A percentile compares a stretch with the other conserved stretches of the same genome.
phyloP scores from a whole-genome alignment of 2,113 vertebrate species.

The Coptodon bakossiorum region DNA sequence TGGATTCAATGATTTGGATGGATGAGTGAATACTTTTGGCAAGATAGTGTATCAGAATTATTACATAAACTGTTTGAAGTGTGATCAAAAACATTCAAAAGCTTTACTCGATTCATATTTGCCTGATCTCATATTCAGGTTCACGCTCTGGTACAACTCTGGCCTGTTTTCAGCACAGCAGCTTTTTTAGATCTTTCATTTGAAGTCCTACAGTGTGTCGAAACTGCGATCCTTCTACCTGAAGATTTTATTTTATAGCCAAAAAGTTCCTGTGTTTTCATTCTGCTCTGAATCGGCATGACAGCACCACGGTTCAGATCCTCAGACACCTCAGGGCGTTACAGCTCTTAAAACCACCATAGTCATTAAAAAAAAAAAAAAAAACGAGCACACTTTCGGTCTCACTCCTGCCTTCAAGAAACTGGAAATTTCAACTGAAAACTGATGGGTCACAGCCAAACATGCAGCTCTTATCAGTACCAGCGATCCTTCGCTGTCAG shows the following conservation, averaged over 20 bases:
- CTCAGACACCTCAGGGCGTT: not conserved
- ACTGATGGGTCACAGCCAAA: not conserved
- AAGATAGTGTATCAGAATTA: not conserved
- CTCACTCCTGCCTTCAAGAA: not conserved
- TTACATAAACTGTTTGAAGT: not conserved
- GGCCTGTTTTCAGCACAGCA: not conserved
- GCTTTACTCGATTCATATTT: not conserved
- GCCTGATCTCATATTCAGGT: not conserved
- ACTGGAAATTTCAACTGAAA: not conserved
- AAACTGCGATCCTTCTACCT: not conserved
- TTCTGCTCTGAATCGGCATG: not conserved
- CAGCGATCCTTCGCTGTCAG: fast-evolving
- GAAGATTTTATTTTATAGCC: not conserved
- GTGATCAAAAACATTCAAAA: not conserved
- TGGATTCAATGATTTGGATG: not conserved
- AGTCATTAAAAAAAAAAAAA: not conserved
- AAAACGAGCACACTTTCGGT: fast-evolving
- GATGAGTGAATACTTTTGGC: not conserved
- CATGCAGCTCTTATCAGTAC: not conserved
- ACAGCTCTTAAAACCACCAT: not conserved
- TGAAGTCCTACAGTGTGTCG: not conserved
- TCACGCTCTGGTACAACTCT: not conserved
- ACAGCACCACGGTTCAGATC: not conserved
- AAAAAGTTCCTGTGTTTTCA: not conserved
- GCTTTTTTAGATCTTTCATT: not conserved